These are phyloP conservation scores for Nebria brevicollis DNA, from an alignment of 2,888 invertebrate genomes.

Conservation along the genomic window DNA sequence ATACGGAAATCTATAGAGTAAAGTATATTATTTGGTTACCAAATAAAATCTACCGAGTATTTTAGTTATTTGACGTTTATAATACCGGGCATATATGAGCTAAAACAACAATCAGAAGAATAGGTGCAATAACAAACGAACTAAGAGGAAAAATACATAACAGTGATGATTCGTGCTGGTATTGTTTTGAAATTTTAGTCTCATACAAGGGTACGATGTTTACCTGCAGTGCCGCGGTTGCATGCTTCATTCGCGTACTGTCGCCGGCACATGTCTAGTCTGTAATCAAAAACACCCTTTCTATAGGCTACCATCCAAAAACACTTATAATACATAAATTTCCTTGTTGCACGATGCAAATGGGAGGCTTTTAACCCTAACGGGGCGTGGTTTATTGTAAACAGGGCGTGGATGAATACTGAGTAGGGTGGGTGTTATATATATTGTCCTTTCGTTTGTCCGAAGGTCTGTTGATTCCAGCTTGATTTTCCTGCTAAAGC, in stretches of 20 bases:
- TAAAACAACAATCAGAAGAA: constrained; percentile 9
- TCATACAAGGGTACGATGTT: constrained; percentile 53
- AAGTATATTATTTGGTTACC: no score
- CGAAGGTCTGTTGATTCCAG: neutral
- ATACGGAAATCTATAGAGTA: no score
- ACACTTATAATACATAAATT: neutral
- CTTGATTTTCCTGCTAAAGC: neutral
- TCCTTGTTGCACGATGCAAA: neutral
- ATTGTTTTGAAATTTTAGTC: neutral
- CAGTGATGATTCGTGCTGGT: neutral
- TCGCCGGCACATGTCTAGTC: constrained; percentile 99
- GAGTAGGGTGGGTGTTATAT: neutral
- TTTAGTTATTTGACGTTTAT: no score
- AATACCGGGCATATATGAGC: neutral
- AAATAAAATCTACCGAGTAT: no score
- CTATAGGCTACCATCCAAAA: constrained; percentile 7
- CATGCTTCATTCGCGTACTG: constrained; percentile 93
- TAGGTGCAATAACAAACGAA: neutral
- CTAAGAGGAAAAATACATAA: constrained; percentile 7
- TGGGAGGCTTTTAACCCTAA: neutral
- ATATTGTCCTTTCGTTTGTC: neutral
- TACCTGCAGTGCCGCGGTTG: constrained; percentile 99
- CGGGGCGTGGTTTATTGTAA: neutral
- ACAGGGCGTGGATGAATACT: neutral
- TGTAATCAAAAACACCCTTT: constrained; percentile 70